Evolutionary conservation across 2,113 vertebrate genomes (phyloP), one percentile per base, ranked within the genome.

Genomic region (Eurystomus gularis): DNA sequence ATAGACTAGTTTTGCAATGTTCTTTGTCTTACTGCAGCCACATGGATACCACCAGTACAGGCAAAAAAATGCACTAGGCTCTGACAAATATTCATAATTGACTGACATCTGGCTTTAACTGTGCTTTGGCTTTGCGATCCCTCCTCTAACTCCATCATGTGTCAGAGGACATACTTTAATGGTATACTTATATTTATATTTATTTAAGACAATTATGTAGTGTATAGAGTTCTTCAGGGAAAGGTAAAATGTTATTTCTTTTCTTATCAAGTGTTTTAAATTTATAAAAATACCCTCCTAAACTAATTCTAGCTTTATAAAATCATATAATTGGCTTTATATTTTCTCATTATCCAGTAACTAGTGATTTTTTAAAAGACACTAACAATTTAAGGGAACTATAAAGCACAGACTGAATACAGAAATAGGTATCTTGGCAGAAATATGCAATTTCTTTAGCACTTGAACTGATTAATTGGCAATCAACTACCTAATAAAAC

Each of bases 311-410:
- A 72, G 52, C 28, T 92, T 90, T 83, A 85, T 94, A 91, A 93
- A 82, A 83, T 81, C 62, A 52, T 57, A 80, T 94, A 95, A 96
- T 94, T 96, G 66, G 82, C 69, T 94, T 96, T 94, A 87, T 96
- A 97, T 93, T 88, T 96, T 96, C 80, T 95, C 82, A 93, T 97
- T 94, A 93, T 64, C 82, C 55, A 86, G 86, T 72, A 96, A 90
- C 69, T 52, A 94, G 82, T 79, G 72, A 92, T 88, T 95, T 88
- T 88, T 90, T 84, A 72, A 91, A 95, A 91, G 85, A 92, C 42
- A 37, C 35, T 94, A 91, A 73, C 64, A 83, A 82, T 93, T 96
- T 94, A 97, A 90, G 57, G 61, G 88, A 97, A 92, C 85, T 82
- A 91, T 94, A 97, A 96, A 93, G 26, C 82, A 95, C 23, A 95